phyloP scores from a whole-genome alignment of 1,140 invertebrate species.

The Cherax destructor region DNA sequence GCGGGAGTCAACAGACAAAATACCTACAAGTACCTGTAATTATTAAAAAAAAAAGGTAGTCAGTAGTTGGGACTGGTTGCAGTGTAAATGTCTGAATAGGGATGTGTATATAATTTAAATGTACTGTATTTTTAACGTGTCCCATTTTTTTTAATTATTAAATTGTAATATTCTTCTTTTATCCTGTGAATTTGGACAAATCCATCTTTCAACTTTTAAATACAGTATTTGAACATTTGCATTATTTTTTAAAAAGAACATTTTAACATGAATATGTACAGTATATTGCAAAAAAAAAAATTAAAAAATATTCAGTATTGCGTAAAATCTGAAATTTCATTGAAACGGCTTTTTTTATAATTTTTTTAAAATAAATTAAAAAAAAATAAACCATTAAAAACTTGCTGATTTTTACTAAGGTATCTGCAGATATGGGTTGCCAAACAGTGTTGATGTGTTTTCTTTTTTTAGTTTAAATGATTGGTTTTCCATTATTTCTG shows the following conservation, averaged over 20 bases:
- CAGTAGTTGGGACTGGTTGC: background rate
- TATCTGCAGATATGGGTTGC: too few relatives aligned
- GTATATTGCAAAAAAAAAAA: background rate
- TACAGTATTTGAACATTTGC: background rate
- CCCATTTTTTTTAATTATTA: background rate
- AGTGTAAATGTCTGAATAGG: background rate
- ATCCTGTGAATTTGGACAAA: background rate
- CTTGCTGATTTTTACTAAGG: too few relatives aligned
- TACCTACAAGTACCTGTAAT: slow-evolving; percentile 61
- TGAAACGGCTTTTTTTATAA: background rate
- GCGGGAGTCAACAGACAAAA: slow-evolving; percentile 51
- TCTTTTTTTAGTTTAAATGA: too few relatives aligned
- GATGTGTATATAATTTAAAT: background rate
- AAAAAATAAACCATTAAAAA: background rate
- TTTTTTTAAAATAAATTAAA: background rate
- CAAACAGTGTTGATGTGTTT: too few relatives aligned
- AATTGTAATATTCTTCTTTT: background rate
- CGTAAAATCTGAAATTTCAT: background rate
- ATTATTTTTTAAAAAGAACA: background rate
- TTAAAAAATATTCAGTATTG: background rate
- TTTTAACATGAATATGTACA: background rate
- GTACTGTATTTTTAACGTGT: too few relatives aligned
- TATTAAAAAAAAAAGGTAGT: background rate
- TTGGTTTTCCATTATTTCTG: too few relatives aligned
- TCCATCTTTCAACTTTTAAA: background rate